Evolutionary conservation across 2,888 invertebrate species (phyloP), one percentile per base, ranked within the genome.

Genomic region (Meandrusa payeni): DNA sequence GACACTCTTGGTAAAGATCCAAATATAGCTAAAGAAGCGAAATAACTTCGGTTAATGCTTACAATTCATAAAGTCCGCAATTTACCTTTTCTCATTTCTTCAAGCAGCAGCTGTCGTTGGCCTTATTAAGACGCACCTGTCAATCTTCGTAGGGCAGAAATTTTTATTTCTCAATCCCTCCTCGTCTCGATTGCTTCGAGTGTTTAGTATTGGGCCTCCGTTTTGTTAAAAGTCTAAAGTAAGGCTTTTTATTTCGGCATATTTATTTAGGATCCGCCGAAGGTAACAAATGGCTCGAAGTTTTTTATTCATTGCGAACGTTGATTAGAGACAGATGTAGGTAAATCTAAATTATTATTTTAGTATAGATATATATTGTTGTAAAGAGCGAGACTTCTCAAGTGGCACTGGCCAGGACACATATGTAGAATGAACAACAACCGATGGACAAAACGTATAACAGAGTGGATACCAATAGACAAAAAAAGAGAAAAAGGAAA

Each of bases 61-160:
- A 49, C 55, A 60, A 61, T 62, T 61, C 60, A 60, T 57, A 60
- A 62, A 59, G 72, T 73, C 56, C 59, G 67, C 74, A 79, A 79
- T 85, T 76, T 72, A 83, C 75, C 78, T 85, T 86, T 81, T 79
- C 79, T 82, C 80, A 82, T 87, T 87, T 79, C 69, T 61, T 54
- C 55, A 58, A 51, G 55, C 53, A 66, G 66, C 87, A 86, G 77
- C 80, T 85, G 86, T 75, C 71, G 73, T 75, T 69, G 55, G 55
- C 67, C 76, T 86, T 87, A 87, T 86, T 87, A 87, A 82, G 83
- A 79, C 83, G 81, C 87, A 87, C 87, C 87, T 87, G 87, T 87
- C 87, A 87, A 87, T 87, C 86, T 85, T 74, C 60, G 56, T 64
- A 65, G 55, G 57, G 55, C 57, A 64, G 60, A 61, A 54, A 82